phyloP scores from a whole-genome alignment of 2,113 vertebrate genomes.

The Leiothrix lutea region DNA sequence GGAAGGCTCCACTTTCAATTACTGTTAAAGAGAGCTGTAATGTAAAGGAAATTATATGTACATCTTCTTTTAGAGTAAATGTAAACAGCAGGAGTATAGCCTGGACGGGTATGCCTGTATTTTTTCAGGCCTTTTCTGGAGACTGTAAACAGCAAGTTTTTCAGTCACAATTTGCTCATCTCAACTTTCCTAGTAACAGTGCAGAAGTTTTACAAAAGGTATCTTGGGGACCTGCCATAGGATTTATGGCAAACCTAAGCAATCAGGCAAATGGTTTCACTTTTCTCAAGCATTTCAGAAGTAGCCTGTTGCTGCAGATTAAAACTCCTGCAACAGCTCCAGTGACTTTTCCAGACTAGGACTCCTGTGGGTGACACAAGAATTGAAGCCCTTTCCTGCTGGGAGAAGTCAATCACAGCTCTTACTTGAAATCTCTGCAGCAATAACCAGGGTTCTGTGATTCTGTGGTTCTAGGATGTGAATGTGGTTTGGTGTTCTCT shows the following conservation, averaged over 20 bases:
- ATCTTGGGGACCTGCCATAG: neutral
- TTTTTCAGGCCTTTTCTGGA: neutral
- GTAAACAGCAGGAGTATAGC: neutral
- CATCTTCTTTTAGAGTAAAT: neutral
- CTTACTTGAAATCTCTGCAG: neutral
- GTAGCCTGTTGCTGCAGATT: neutral
- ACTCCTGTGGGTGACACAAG: neutral
- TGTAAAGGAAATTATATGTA: neutral
- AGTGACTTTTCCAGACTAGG: neutral
- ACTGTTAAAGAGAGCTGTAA: neutral
- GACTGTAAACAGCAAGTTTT: neutral
- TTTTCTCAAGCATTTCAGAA: neutral
- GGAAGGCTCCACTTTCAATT: neutral
- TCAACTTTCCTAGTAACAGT: neutral
- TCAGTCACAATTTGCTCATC: neutral
- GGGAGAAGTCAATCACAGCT: neutral
- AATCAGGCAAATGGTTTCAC: neutral
- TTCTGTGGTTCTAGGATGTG: neutral
- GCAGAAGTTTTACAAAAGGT: neutral
- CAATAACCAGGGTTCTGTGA: neutral
- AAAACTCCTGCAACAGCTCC: neutral
- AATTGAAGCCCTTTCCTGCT: neutral
- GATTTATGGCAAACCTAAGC: neutral
- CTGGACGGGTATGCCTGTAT: neutral
- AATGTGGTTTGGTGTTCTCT: neutral